Base-by-base conservation (phyloP, 1,140 invertebrate species). In the Bursaphelenchus mucronatus region DNA sequence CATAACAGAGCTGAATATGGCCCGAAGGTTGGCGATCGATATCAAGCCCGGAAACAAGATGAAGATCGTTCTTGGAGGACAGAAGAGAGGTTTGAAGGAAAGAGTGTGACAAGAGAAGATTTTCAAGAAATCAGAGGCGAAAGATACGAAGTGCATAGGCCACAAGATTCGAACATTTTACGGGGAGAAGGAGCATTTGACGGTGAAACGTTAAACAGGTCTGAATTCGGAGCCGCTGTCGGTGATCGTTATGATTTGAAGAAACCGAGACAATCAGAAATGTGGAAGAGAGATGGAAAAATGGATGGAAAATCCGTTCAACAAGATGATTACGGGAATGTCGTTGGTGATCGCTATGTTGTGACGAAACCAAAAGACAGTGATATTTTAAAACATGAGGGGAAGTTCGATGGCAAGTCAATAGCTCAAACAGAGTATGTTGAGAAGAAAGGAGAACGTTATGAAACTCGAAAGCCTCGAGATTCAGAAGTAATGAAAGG, bases 241-340 rank as follows among this genome's bases (percentile, higher is more conserved):
- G 64, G 64, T n/a, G 64, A 66, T 39, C 64, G 64, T 17, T 66
- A 68, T 68, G 63, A 64, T 8, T 1, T 63, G 15, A 39, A 74
- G 44, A 30, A 51, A 43, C 67, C 68, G 0, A 21, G 44, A 56
- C 8, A 61, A 13, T 68, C 67, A 17, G 67, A 68, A 45, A 74
- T 68, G n/a, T 68, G 67, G 67, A 73, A 64, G 68, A 44, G 17
- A 13, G 9, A 19, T 11, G 66, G n/a, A 13, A n/a, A 40, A 44
- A 75, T 69, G 71, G 72, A 70, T 11, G 43, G 17, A 13, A 75
- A 30, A 30, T 54, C 68, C 6, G 71, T 69, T 13, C 75, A 69
- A 30, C 30, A 45, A 59, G 41, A 19, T 7, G 68, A 69, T 13
- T 69, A 69, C 52, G n/a, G 19, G 4, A 63, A 9, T 17, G 40